Percentiles rank a stretch among this genome's conserved stretches.
phyloP scores from a whole-genome alignment of 2,888 invertebrate species.

The Eurytoma adleriae region DNA sequence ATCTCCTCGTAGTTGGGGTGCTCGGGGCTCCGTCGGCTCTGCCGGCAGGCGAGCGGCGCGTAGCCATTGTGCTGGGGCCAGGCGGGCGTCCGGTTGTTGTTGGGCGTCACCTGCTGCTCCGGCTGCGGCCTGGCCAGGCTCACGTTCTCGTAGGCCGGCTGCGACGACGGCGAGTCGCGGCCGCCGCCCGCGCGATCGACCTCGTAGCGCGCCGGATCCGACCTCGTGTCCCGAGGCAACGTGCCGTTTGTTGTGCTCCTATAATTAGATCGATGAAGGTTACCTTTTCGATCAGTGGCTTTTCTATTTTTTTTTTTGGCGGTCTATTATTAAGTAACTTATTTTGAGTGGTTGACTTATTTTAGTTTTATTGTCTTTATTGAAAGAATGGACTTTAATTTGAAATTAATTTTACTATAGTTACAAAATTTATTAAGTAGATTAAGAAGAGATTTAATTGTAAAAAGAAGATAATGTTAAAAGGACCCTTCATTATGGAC shows the following conservation, averaged over 20 bases:
- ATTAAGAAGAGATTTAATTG: too few species aligned
- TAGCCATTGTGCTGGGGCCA: constrained; percentile 60
- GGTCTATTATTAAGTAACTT: too few species aligned
- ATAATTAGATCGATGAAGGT: constrained; percentile 18
- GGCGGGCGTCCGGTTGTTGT: constrained; percentile 67
- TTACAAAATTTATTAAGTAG: too few species aligned
- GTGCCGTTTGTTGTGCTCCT: constrained; percentile 79
- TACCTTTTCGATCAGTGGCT: neutral
- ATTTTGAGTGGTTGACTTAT: too few species aligned
- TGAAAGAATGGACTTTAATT: too few species aligned
- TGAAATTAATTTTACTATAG: too few species aligned
- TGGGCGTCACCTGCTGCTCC: constrained; percentile 60
- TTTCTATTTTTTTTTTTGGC: too few species aligned
- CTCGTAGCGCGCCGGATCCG: constrained; percentile 69
- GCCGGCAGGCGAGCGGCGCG: neutral
- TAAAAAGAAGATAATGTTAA: too few species aligned
- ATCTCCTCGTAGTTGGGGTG: constrained; percentile 49
- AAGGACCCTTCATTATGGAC: too few species aligned
- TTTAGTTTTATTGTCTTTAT: too few species aligned
- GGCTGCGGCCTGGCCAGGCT: constrained; percentile 30
- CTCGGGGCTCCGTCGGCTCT: constrained; percentile 3
- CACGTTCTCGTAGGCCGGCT: constrained; percentile 45
- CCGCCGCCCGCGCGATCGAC: constrained; percentile 70
- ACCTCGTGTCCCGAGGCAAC: constrained; percentile 81
- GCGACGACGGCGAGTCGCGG: constrained; percentile 67